Conservation (phyloP, 2,797 vertebrate genomes). For the Chloroceryle amazona region DNA sequence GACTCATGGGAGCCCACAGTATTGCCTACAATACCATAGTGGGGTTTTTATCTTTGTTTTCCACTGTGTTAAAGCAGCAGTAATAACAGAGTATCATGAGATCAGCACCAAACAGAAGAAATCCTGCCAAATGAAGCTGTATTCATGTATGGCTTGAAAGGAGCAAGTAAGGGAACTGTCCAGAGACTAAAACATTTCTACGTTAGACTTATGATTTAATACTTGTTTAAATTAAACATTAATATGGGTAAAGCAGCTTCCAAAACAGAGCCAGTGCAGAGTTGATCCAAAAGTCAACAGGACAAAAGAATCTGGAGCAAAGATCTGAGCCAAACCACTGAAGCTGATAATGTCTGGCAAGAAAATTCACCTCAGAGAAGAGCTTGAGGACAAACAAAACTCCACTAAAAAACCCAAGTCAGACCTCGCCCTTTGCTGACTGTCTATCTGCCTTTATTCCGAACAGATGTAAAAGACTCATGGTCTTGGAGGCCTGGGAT, state of each 20-base stretch:
- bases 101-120: not conserved
- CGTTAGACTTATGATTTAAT: constrained; percentile 61
- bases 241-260: constrained; percentile 67
- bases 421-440: constrained; percentile 12
- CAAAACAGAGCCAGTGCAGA: constrained; percentile 60
- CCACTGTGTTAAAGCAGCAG: not conserved
- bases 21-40: not conserved
- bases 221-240: constrained; percentile 70
- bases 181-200: constrained; percentile 51
- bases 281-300: constrained; percentile 80
- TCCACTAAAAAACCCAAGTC: not conserved
- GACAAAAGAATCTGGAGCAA: constrained; percentile 67
- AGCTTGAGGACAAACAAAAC: constrained; percentile 37
- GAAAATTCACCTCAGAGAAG: constrained; percentile 25
- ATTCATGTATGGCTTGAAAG: constrained; percentile 9
- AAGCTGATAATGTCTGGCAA: constrained; percentile 68
- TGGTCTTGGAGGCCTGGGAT: not conserved
- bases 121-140: constrained; percentile 36
- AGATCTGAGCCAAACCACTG: constrained; percentile 59
- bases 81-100: constrained; percentile 28
- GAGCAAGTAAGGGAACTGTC: constrained; percentile 31
- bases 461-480: not conserved
- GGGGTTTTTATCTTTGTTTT: not conserved
- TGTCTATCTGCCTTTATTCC: constrained; percentile 41
- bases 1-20: constrained; percentile 14